Conservation (phyloP, 2,797 vertebrate species). For the Apogon hyalosoma region DNA sequence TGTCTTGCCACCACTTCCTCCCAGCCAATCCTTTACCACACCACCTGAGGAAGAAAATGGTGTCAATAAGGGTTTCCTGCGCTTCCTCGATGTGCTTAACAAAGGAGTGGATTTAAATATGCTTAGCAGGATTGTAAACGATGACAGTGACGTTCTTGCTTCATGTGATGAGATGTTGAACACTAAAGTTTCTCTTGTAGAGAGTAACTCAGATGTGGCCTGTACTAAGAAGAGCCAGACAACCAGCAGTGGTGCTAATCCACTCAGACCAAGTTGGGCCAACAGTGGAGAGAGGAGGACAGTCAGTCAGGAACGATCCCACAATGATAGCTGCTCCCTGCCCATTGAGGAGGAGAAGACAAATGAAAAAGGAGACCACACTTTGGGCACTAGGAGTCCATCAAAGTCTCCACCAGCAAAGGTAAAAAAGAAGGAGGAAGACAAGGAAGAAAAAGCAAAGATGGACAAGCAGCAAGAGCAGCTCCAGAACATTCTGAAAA, state of each 20-base stretch:
- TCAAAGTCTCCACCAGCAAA: conserved; percentile 26
- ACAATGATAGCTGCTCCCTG: background rate
- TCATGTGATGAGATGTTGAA: background rate
- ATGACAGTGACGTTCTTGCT: conserved; percentile 38
- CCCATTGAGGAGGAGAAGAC: conserved; percentile 3
- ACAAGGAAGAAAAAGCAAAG: conserved; percentile 14
- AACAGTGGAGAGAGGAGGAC: conserved; percentile 9
- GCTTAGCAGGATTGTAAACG: conserved; percentile 68
- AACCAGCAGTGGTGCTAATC: background rate
- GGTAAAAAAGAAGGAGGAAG: conserved; percentile 7
- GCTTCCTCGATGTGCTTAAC: conserved; percentile 76
- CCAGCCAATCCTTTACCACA: background rate
- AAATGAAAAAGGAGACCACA: background rate
- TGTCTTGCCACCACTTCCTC: background rate
- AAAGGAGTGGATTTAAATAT: conserved; percentile 74
- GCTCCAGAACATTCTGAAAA: conserved; percentile 69
- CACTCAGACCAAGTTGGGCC: background rate
- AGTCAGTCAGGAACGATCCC: background rate
- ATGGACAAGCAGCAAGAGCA: conserved; percentile 46
- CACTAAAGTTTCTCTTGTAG: background rate
- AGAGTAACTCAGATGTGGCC: background rate
- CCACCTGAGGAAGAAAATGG: conserved; percentile 14
- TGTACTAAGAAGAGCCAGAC: background rate
- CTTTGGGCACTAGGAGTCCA: background rate
- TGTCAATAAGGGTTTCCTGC: conserved; percentile 60